A percentile compares a stretch with the other conserved stretches of the same genome.
Conservation (phyloP, 92 coral and sea anemone species). For the Blastomussa wellsi region DNA sequence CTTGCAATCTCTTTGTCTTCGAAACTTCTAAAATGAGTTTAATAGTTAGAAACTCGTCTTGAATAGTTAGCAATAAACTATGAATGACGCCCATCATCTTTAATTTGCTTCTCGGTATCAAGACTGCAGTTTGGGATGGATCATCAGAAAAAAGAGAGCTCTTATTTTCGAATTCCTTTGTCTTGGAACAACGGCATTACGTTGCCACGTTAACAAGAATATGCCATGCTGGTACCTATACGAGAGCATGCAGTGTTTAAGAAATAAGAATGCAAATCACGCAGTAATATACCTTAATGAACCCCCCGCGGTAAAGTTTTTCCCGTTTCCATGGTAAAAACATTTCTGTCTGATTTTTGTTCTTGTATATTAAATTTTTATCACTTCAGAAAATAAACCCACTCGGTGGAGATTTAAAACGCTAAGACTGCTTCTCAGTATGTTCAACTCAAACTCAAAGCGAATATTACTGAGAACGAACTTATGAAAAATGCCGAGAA, state of each 20-base stretch:
- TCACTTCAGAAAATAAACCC: too few relatives aligned
- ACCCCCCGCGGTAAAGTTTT: neutral
- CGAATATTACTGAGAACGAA: too few relatives aligned
- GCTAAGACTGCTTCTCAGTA: too few relatives aligned
- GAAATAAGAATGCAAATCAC: neutral
- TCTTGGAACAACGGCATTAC: neutral
- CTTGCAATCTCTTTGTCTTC: neutral
- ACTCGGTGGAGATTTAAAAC: too few relatives aligned
- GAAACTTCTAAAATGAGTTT: neutral
- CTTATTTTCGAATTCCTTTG: neutral
- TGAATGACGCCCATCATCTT: neutral
- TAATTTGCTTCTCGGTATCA: neutral
- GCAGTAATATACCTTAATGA: neutral
- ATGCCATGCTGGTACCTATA: neutral
- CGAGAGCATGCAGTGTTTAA: neutral
- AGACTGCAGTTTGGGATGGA: neutral
- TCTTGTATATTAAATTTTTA: neutral
- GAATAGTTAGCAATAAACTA: neutral
- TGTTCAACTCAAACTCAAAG: too few relatives aligned
- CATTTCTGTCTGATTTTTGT: neutral
- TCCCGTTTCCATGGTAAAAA: neutral
- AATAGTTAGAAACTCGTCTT: neutral
- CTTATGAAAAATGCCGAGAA: neutral
- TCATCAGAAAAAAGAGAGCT: neutral
- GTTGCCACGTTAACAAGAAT: neutral